phyloP scores from a whole-genome alignment of 2,888 invertebrate species.

The Drosophila antonietae region DNA sequence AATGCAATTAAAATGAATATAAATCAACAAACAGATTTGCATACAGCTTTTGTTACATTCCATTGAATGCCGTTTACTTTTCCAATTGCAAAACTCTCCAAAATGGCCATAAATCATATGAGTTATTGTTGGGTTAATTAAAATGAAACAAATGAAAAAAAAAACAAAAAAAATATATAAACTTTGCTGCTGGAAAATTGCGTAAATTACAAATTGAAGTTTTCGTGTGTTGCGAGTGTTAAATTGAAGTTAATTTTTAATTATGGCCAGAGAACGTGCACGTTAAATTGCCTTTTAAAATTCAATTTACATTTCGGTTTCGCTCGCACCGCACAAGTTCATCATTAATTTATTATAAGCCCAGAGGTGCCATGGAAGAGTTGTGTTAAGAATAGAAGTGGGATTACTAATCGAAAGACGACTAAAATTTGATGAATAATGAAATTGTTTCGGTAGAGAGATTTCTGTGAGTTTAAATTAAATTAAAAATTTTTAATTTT shows the following conservation, averaged over 20 bases:
- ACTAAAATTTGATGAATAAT: not conserved
- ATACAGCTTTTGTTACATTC: slow-evolving; percentile 12
- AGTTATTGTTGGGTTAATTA: slow-evolving; percentile 53
- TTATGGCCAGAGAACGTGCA: slow-evolving; percentile 60
- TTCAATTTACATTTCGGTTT: slow-evolving; percentile 75
- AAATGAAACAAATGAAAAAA: slow-evolving; percentile 9
- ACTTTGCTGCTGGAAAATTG: slow-evolving; percentile 28
- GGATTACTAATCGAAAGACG: not conserved
- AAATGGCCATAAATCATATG: slow-evolving; percentile 44
- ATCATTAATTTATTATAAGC: slow-evolving; percentile 11
- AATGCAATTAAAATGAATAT: slow-evolving; percentile 57
- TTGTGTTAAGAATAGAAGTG: not conserved
- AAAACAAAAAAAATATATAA: not conserved
- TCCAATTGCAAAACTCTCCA: slow-evolving; percentile 34
- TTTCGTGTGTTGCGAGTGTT: slow-evolving; percentile 61
- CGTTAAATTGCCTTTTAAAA: slow-evolving; percentile 80
- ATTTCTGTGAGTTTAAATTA: not conserved
- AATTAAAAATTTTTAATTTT: too few relatives aligned
- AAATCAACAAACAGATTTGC: slow-evolving; percentile 47
- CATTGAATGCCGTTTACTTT: slow-evolving; percentile 14
- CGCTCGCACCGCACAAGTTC: slow-evolving; percentile 40
- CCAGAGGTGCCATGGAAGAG: slow-evolving; percentile 1
- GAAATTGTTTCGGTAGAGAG: not conserved
- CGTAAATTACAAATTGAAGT: slow-evolving; percentile 59
- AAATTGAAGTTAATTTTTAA: slow-evolving; percentile 79